These are phyloP conservation scores for Sarcophaga carnaria DNA, from an alignment of 2,888 invertebrate genomes.

Conservation along the genomic window DNA sequence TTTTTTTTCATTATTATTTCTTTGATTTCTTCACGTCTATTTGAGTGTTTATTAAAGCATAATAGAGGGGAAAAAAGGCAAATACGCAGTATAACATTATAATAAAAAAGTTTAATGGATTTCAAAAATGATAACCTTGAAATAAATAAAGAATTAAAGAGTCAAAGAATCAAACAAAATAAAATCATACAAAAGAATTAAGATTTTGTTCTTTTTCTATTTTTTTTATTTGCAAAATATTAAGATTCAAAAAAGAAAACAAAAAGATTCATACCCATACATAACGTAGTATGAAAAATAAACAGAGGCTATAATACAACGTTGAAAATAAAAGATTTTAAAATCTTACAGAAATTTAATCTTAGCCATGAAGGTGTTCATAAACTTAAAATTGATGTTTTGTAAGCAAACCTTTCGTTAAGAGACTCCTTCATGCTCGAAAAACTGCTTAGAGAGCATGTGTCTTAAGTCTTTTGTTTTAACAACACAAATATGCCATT, in stretches of 20 bases:
- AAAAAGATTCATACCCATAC: neutral
- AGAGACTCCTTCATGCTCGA: too few species aligned
- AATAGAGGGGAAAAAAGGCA: constrained; percentile 9
- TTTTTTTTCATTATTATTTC: neutral
- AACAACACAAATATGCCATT: too few species aligned
- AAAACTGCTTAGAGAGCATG: neutral
- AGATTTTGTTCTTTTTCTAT: neutral
- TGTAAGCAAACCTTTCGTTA: too few species aligned
- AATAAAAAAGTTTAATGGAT: constrained; percentile 45
- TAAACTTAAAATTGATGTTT: too few species aligned
- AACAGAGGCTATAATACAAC: too few species aligned
- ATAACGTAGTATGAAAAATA: too few species aligned
- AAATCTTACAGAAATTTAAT: too few species aligned
- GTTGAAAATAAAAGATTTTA: too few species aligned
- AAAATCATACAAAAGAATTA: constrained; percentile 13
- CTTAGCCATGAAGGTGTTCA: too few species aligned
- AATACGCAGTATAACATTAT: constrained; percentile 24
- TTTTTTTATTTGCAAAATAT: neutral
- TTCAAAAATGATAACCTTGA: constrained; percentile 54
- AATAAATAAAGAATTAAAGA: constrained; percentile 4
- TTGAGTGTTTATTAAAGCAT: constrained; percentile 37
- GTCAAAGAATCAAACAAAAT: constrained; percentile 16
- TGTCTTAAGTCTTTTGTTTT: constrained; percentile 46
- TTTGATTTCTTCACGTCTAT: constrained; percentile 8
- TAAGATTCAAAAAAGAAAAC: neutral